phyloP scores from a whole-genome alignment of 2,113 vertebrate species.

The Pollachius pollachius region DNA sequence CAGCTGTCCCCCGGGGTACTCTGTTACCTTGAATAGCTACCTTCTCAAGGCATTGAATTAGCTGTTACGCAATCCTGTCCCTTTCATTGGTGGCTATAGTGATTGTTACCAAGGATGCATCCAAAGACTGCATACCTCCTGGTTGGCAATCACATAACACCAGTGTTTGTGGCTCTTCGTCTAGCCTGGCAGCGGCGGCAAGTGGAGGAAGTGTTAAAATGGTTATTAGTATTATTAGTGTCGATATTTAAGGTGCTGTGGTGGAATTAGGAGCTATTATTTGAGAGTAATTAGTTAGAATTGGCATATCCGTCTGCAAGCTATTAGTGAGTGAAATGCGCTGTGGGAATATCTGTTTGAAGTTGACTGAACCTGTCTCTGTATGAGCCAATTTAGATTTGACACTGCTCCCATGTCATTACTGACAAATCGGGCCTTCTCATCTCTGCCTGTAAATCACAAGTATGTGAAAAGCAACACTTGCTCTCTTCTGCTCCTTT shows the following conservation, averaged over 20 bases:
- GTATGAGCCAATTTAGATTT: no score
- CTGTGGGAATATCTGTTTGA: background rate
- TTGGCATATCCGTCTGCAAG: background rate
- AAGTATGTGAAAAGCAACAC: no score
- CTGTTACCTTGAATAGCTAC: conserved; percentile 1
- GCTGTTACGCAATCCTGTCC: conserved; percentile 34
- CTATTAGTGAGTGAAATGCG: background rate
- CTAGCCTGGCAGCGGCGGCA: background rate
- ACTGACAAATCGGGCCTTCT: no score
- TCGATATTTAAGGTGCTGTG: background rate
- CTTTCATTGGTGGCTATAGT: conserved; percentile 39
- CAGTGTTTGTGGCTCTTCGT: background rate
- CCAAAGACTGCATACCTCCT: conserved; percentile 36
- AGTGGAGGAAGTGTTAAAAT: background rate
- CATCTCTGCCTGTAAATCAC: no score
- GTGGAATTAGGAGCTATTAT: background rate
- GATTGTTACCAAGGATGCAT: conserved; percentile 55
- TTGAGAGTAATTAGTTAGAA: background rate
- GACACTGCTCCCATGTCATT: no score
- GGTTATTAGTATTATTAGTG: background rate
- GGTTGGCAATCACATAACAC: conserved; percentile 41
- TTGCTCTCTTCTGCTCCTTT: no score
- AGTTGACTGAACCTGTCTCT: no score
- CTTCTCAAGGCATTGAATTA: conserved; percentile 22
- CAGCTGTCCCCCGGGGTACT: background rate